These are phyloP conservation scores for Coelogynopora nodosa DNA, from an alignment of 2,888 invertebrate species.

Conservation along the genomic window DNA sequence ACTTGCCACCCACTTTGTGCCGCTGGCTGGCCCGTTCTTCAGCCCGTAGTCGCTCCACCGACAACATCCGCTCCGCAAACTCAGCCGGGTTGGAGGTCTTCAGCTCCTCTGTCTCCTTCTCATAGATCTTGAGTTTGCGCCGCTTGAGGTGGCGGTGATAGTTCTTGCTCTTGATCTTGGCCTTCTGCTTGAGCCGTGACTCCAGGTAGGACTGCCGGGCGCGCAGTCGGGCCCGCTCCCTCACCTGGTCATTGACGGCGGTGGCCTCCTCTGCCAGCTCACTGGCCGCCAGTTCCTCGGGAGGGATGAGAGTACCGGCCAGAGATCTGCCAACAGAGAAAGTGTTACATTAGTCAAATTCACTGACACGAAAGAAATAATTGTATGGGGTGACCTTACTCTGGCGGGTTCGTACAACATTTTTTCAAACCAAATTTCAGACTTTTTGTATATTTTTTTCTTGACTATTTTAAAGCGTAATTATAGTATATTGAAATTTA, in stretches of 20 bases:
- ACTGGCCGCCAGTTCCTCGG: background rate
- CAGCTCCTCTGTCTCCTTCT: constrained; percentile 22
- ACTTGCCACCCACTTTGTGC: constrained; percentile 34
- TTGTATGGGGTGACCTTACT: too few relatives aligned
- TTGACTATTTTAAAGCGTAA: too few relatives aligned
- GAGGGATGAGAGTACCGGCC: too few relatives aligned
- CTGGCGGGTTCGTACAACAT: too few relatives aligned
- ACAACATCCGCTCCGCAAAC: constrained; percentile 5
- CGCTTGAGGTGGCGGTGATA: constrained; percentile 29
- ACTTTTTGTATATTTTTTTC: too few relatives aligned
- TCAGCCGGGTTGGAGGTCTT: constrained; percentile 29
- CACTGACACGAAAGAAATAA: too few relatives aligned
- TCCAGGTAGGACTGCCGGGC: constrained; percentile 30
- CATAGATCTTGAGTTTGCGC: constrained; percentile 27
- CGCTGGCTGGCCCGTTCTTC: constrained; percentile 19
- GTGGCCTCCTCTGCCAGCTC: background rate
- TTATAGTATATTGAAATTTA: too few relatives aligned
- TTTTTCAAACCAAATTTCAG: too few relatives aligned
- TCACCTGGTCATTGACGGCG: background rate
- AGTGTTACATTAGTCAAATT: too few relatives aligned
- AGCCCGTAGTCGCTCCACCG: constrained; percentile 4
- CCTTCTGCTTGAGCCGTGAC: background rate
- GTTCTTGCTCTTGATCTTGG: constrained; percentile 28
- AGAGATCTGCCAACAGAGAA: too few relatives aligned
- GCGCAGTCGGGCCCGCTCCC: background rate